Conservation (phyloP, 2,113 vertebrate species). For the human region DNA sequence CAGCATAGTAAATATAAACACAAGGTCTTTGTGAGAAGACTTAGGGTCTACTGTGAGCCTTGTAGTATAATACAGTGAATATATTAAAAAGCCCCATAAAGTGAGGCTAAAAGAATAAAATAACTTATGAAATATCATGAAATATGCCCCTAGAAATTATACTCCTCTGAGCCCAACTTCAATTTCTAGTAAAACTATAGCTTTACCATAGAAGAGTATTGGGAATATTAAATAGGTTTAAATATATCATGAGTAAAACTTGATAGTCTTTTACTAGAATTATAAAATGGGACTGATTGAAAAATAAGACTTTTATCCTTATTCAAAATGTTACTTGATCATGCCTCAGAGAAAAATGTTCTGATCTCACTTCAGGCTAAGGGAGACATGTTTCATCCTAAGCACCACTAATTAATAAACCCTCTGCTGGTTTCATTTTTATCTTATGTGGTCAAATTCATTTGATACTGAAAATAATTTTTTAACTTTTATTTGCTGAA, state of each 20-base stretch:
- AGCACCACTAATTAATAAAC: background rate
- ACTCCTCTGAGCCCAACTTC: conserved; percentile 34
- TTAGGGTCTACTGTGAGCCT: background rate
- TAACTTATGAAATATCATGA: background rate
- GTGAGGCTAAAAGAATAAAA: conserved; percentile 28
- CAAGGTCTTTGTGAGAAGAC: background rate
- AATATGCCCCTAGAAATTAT: conserved; percentile 40
- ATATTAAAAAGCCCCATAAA: conserved; percentile 47
- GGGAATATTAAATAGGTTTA: conserved; percentile 52
- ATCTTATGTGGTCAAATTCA: background rate
- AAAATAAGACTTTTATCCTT: conserved; percentile 51
- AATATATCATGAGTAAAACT: conserved; percentile 52
- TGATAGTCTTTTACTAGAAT: conserved; percentile 52
- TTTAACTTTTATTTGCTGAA: background rate
- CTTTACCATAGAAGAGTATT: conserved; percentile 23
- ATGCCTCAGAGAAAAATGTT: background rate
- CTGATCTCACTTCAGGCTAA: background rate
- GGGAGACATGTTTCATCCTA: background rate
- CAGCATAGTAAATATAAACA: conserved; percentile 35
- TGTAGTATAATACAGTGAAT: background rate
- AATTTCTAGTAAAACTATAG: conserved; percentile 53
- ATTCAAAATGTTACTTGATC: conserved; percentile 36
- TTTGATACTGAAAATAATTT: background rate
- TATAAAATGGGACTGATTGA: conserved; percentile 53
- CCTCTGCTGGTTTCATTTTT: background rate